phyloP scores from a whole-genome alignment of 2,113 vertebrate genomes.

The Rhombomys opimus region DNA sequence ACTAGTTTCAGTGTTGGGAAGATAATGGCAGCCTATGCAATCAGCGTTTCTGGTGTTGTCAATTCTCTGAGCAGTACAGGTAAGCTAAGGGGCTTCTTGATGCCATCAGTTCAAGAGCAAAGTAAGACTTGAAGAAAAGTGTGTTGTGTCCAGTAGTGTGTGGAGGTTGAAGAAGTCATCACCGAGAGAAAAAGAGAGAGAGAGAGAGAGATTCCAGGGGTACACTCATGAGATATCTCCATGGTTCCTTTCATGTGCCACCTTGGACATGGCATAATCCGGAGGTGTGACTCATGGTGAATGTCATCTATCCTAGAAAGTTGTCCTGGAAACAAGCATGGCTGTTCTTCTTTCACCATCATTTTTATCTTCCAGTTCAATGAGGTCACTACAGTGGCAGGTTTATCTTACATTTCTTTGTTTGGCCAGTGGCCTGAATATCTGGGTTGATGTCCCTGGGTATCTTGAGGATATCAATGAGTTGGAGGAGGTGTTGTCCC shows the following conservation, averaged over 20 bases:
- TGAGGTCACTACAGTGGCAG: slow-evolving; percentile 53
- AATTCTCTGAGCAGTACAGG: not conserved
- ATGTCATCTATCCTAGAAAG: slow-evolving; percentile 33
- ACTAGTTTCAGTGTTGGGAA: not conserved
- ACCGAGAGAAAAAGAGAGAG: no score
- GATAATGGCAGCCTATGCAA: not conserved
- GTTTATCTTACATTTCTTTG: slow-evolving; percentile 71
- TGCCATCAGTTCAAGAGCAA: not conserved
- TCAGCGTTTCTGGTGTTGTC: not conserved
- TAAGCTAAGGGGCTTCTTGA: not conserved
- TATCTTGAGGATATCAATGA: not conserved
- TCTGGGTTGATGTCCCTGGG: slow-evolving; percentile 24
- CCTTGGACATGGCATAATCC: not conserved
- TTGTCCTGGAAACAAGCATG: not conserved
- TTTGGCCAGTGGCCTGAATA: slow-evolving; percentile 60
- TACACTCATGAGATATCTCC: not conserved
- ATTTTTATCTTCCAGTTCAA: slow-evolving; percentile 22
- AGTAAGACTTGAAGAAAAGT: not conserved
- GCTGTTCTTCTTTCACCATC: not conserved
- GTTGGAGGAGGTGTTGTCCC: not conserved
- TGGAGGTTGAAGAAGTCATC: not conserved
- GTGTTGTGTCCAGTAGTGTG: not conserved
- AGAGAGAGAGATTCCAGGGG: not conserved
- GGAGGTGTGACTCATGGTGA: slow-evolving; percentile 3
- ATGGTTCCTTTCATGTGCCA: not conserved